These are phyloP conservation scores for Adrianichthys oophorus DNA, from an alignment of 2,797 vertebrate genomes.

Conservation along the genomic window DNA sequence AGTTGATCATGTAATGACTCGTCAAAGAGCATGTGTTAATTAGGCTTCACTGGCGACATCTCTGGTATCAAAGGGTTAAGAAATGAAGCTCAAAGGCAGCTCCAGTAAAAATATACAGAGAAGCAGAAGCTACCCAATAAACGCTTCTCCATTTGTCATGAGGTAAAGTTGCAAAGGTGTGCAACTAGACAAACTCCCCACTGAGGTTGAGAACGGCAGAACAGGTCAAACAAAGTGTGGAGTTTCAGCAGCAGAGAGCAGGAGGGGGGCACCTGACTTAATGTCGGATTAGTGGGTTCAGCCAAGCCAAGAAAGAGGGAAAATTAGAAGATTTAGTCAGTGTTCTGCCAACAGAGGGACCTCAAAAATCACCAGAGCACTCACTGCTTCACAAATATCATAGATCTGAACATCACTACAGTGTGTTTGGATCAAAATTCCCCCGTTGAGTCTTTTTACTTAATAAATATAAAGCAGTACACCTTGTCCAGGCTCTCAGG, in stretches of 20 bases:
- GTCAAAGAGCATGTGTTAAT: too few relatives aligned
- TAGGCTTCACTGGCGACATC: too few relatives aligned
- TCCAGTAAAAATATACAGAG: too few relatives aligned
- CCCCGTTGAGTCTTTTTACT: too few relatives aligned
- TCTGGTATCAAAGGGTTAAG: too few relatives aligned
- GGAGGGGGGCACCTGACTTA: slow-evolving; percentile 18
- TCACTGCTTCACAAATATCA: background rate
- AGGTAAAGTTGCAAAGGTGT: background rate
- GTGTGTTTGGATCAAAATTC: too few relatives aligned
- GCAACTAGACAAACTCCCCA: slow-evolving; percentile 1
- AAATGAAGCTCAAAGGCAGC: too few relatives aligned
- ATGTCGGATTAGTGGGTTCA: slow-evolving; percentile 47
- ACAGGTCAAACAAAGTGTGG: slow-evolving; percentile 15
- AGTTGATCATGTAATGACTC: too few relatives aligned
- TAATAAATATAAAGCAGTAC: too few relatives aligned
- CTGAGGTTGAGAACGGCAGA: background rate
- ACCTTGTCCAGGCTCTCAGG: too few relatives aligned
- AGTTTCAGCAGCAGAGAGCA: slow-evolving; percentile 24
- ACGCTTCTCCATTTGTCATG: background rate
- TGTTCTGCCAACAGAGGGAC: slow-evolving; percentile 3
- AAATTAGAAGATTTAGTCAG: slow-evolving; percentile 6
- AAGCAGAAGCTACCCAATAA: too few relatives aligned
- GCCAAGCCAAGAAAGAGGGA: slow-evolving; percentile 26
- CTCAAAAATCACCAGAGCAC: background rate
- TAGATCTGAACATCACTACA: background rate